Conservation (phyloP, 2,113 vertebrate species). For the Tetrao urogallus region DNA sequence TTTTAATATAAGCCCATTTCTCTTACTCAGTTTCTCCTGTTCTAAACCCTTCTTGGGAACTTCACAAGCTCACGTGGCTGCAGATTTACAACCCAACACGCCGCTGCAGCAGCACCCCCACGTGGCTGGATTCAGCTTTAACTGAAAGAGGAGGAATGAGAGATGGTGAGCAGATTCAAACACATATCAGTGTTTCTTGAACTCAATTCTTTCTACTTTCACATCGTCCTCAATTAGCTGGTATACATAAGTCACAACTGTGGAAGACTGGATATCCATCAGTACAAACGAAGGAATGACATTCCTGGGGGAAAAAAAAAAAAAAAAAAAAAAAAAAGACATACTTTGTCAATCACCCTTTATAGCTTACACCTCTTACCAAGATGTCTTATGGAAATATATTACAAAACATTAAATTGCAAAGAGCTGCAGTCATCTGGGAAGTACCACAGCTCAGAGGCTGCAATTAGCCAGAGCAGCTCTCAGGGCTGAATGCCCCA, state of each 20-base stretch:
- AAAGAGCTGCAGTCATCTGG: neutral
- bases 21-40: neutral
- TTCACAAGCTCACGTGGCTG: accelerated
- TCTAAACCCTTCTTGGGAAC: neutral
- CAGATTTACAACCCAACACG: neutral
- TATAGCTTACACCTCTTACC: neutral
- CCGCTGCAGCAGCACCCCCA: conserved; percentile 20
- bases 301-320: conserved; percentile 79
- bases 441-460: neutral
- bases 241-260: conserved; percentile 90
- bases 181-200: conserved; percentile 86
- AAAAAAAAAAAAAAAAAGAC: neutral
- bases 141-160: neutral
- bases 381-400: too few relatives aligned
- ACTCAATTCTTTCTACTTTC: conserved; percentile 95
- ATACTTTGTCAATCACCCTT: accelerated
- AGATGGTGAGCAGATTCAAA: neutral
- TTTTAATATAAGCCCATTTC: neutral
- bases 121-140: neutral
- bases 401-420: accelerated
- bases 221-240: conserved; percentile 91
- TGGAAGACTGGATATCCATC: conserved; percentile 96
- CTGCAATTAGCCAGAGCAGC: neutral
- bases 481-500: neutral
- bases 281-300: conserved; percentile 92